Evolutionary conservation across 1,140 invertebrate species (phyloP).

Genomic region (Polypedilum pembai): DNA sequence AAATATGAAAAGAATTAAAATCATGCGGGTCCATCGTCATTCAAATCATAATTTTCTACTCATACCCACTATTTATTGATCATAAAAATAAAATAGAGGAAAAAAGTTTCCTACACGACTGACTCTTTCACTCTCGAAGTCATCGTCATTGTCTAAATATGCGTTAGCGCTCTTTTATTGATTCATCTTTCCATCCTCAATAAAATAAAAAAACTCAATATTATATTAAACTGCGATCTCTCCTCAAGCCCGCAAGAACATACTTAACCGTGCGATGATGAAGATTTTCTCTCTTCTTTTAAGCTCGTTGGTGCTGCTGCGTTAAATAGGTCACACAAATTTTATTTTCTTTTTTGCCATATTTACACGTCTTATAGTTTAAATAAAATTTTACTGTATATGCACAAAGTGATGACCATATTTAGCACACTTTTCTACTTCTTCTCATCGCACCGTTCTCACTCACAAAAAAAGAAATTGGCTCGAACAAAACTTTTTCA

Average conservation of each 20-base stretch:
- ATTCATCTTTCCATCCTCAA: background rate
- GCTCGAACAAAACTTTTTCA: background rate
- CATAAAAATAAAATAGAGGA: too few relatives aligned
- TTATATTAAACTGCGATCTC: constrained; percentile 7
- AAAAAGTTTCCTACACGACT: background rate
- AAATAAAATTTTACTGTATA: background rate
- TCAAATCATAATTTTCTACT: background rate
- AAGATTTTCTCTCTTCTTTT: background rate
- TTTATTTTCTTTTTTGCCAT: constrained; percentile 14
- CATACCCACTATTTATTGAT: background rate
- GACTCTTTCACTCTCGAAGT: background rate
- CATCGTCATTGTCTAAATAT: background rate
- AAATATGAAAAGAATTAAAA: background rate
- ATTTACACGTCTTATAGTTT: constrained; percentile 9
- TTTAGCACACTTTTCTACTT: constrained; percentile 15
- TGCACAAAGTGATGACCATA: background rate
- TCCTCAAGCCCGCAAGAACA: background rate
- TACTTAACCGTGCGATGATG: background rate
- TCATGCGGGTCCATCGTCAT: constrained; percentile 2
- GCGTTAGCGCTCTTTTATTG: background rate
- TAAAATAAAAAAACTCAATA: background rate
- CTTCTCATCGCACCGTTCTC: too few relatives aligned
- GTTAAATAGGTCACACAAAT: constrained; percentile 12
- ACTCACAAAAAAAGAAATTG: too few relatives aligned
- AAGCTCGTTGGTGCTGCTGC: background rate